These are phyloP conservation scores for Otolemur crassicaudatus DNA, from an alignment of 2,797 vertebrate species.

Conservation along the genomic window DNA sequence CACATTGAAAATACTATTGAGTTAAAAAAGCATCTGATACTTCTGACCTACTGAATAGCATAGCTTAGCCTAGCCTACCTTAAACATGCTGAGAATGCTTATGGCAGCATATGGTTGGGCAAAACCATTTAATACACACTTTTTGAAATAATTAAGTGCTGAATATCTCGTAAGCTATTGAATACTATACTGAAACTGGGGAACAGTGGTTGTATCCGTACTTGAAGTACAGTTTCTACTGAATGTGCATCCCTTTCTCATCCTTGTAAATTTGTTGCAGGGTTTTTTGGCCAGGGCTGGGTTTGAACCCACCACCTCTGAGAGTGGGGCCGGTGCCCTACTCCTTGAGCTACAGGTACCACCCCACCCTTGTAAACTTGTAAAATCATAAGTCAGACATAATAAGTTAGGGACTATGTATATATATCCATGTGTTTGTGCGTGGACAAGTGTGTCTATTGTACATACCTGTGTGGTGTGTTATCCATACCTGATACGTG, in stretches of 20 bases:
- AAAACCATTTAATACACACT: background rate
- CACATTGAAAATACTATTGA: background rate
- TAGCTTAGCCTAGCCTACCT: background rate
- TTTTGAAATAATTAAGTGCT: background rate
- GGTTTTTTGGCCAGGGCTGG: too few species aligned
- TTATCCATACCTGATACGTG: background rate
- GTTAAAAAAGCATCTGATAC: background rate
- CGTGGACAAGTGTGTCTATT: background rate
- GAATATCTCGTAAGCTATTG: background rate
- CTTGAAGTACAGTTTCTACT: background rate
- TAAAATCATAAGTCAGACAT: background rate
- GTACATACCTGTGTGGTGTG: background rate
- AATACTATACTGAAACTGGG: background rate
- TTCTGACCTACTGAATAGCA: background rate
- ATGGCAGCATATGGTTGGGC: too few species aligned
- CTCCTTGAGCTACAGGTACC: too few species aligned
- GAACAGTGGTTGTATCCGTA: too few species aligned
- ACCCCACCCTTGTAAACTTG: background rate
- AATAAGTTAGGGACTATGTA: background rate
- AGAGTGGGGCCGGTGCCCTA: too few species aligned
- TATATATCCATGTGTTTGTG: background rate
- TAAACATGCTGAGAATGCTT: background rate
- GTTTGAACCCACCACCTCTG: too few species aligned
- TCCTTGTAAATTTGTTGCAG: background rate
- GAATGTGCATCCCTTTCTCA: background rate